Percentiles rank a stretch among this genome's conserved stretches.
Evolutionary conservation across 2,113 vertebrate species (phyloP).

Genomic region (Carassius carassius): DNA sequence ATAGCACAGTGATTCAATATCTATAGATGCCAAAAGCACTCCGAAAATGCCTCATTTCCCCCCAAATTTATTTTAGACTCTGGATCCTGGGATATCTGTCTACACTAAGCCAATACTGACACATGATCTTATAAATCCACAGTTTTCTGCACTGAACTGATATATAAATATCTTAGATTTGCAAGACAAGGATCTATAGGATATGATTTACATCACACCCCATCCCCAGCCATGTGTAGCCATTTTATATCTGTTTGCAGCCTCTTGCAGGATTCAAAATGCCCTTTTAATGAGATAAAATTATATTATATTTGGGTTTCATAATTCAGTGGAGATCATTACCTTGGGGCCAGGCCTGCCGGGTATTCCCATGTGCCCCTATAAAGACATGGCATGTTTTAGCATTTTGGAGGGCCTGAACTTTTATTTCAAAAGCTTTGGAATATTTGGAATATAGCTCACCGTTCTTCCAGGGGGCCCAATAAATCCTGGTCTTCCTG

Average conservation of each 20-base stretch:
- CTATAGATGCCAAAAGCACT: not conserved
- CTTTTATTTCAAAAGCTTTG: constrained; percentile 51
- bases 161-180: not conserved
- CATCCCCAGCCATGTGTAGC: not conserved
- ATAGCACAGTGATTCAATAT: not conserved
- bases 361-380: constrained; percentile 74
- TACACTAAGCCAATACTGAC: constrained; percentile 1
- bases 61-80: not conserved
- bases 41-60: not conserved
- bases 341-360: constrained; percentile 73
- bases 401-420: constrained; percentile 59
- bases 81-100: not conserved
- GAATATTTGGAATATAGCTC: constrained; percentile 57
- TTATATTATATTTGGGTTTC: constrained; percentile 34
- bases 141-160: not conserved
- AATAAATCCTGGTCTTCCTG: constrained; percentile 78
- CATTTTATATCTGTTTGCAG: not conserved
- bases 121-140: constrained; percentile 11
- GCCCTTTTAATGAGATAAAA: not conserved
- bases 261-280: not conserved
- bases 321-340: constrained; percentile 50
- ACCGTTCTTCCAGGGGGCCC: constrained; percentile 73
- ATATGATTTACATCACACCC: not conserved
- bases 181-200: not conserved
- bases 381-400: constrained; percentile 64